Conservation (phyloP, 2,888 invertebrate species). For the Gandaritis pyraliata region DNA sequence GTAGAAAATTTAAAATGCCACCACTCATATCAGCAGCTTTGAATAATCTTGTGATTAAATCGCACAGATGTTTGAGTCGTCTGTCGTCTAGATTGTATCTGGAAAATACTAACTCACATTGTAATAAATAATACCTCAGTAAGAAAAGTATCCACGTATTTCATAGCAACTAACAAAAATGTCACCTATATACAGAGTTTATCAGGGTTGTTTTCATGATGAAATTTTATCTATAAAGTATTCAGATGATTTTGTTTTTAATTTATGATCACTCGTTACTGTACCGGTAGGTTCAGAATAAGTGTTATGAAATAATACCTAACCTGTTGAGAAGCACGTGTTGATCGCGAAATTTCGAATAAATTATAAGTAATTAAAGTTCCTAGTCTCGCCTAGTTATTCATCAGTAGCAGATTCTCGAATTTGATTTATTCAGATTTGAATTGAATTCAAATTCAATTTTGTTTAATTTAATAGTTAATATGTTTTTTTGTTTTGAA, state of each 20-base stretch:
- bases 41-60: conserved; percentile 86
- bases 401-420: no score
- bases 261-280: background rate
- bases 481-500: background rate
- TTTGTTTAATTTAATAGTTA: no score
- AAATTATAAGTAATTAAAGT: background rate
- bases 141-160: background rate
- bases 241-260: conserved; percentile 1
- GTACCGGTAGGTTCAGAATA: background rate
- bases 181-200: conserved; percentile 13
- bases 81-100: conserved; percentile 85
- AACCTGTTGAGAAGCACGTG: background rate
- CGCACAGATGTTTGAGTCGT: conserved; percentile 80
- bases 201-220: conserved; percentile 31
- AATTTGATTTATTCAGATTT: no score
- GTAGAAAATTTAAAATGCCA: conserved; percentile 88
- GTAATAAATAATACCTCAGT: background rate
- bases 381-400: background rate
- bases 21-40: conserved; percentile 87
- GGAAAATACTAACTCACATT: conserved; percentile 30
- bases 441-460: background rate
- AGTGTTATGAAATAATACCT: background rate
- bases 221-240: conserved; percentile 19
- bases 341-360: background rate
- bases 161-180: background rate